Conservation (phyloP, 2,888 invertebrate genomes). For the Molorchus minor region DNA sequence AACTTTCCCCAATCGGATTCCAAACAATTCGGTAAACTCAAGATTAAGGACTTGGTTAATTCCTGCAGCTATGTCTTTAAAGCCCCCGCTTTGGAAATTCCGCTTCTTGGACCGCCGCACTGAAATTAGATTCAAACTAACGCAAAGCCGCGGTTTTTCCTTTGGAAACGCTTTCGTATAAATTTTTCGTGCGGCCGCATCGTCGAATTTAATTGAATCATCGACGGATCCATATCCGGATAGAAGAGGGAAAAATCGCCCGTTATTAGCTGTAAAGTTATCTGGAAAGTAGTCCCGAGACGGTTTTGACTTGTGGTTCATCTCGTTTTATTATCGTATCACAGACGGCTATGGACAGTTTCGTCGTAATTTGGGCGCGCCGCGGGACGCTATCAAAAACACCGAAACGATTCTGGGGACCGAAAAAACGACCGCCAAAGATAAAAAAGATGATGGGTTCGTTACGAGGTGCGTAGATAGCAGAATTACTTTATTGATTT, state of each 20-base stretch:
- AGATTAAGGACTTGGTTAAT: no score
- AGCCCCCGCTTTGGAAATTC: no score
- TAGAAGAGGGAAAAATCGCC: neutral
- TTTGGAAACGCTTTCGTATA: no score
- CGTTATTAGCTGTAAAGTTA: neutral
- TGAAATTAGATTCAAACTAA: no score
- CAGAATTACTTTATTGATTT: slow-evolving; percentile 32
- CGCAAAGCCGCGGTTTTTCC: no score
- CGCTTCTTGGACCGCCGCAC: no score
- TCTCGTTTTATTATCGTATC: slow-evolving; percentile 15
- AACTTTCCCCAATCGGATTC: no score
- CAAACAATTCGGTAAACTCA: no score
- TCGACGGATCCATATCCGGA: neutral
- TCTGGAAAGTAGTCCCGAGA: slow-evolving; percentile 12
- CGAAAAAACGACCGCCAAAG: neutral
- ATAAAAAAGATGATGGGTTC: no score
- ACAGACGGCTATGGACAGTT: slow-evolving; percentile 2
- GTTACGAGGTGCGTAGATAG: no score
- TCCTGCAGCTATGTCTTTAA: no score
- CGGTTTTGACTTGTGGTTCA: neutral
- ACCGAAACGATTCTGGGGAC: slow-evolving; percentile 12
- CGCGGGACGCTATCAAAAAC: slow-evolving; percentile 15
- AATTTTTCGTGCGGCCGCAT: neutral
- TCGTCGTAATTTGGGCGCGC: slow-evolving; percentile 13
- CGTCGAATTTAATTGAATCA: neutral